phyloP scores from a whole-genome alignment of 92 coral and sea anemone genomes.

The Scolanthus callimorphus region DNA sequence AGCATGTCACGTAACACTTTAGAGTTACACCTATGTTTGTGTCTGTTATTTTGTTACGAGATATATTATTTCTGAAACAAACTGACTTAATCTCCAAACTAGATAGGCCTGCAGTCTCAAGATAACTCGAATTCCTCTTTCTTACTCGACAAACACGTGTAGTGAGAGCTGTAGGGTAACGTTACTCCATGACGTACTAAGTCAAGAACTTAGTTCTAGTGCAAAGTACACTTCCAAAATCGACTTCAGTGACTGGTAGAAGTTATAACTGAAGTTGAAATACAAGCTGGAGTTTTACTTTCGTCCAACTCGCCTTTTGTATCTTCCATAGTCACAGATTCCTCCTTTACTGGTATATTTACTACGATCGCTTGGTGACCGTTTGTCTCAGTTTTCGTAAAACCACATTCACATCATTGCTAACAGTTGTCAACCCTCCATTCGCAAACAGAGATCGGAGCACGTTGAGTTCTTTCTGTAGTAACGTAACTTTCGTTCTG shows the following conservation, averaged over 20 bases:
- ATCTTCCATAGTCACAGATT: neutral
- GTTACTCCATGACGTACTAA: too few species aligned
- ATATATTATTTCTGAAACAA: too few species aligned
- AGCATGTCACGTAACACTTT: too few species aligned
- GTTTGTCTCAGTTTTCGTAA: slow-evolving; percentile 30
- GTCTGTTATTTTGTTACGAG: too few species aligned
- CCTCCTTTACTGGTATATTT: slow-evolving; percentile 1
- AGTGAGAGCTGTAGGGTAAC: too few species aligned
- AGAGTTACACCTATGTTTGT: too few species aligned
- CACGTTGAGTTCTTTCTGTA: slow-evolving; percentile 95
- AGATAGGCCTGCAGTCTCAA: too few species aligned
- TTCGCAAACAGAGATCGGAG: slow-evolving; percentile 91
- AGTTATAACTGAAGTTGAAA: neutral
- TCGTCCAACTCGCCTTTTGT: neutral
- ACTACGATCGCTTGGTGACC: slow-evolving; percentile 8
- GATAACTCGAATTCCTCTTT: too few species aligned
- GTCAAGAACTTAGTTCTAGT: too few species aligned
- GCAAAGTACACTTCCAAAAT: too few species aligned
- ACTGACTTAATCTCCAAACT: too few species aligned
- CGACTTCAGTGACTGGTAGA: neutral
- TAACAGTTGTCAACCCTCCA: slow-evolving; percentile 73
- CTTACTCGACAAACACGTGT: too few species aligned
- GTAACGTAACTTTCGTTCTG: slow-evolving; percentile 81
- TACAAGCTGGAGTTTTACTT: neutral
- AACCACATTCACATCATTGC: slow-evolving; percentile 71